phyloP scores from a whole-genome alignment of 2,797 vertebrate genomes.

The Megaceryle alcyon region DNA sequence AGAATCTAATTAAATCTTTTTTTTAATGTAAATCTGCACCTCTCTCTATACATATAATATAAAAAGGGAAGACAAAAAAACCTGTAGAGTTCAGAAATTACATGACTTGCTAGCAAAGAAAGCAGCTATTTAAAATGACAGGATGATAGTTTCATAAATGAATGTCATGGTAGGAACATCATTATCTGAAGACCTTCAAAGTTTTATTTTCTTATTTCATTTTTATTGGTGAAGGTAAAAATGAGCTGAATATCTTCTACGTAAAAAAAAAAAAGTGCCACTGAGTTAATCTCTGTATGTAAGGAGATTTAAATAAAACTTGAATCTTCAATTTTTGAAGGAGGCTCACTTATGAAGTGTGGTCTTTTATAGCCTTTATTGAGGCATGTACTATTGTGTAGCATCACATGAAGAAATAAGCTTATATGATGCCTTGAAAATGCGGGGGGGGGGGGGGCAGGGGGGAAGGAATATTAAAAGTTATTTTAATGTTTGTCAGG shows the following conservation, averaged over 20 bases:
- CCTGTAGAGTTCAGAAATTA: slow-evolving; percentile 43
- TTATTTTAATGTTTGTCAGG: not conserved
- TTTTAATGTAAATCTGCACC: not conserved
- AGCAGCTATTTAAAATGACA: slow-evolving; percentile 56
- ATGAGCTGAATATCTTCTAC: not conserved
- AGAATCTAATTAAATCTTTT: not conserved
- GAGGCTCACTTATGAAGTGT: not conserved
- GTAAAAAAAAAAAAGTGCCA: not conserved
- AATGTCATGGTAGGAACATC: slow-evolving; percentile 29
- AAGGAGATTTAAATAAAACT: not conserved
- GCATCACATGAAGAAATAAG: not conserved
- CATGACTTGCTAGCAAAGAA: slow-evolving; percentile 55
- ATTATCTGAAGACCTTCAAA: slow-evolving; percentile 63
- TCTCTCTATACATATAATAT: not conserved
- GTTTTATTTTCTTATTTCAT: slow-evolving; percentile 76
- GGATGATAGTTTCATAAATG: slow-evolving; percentile 29
- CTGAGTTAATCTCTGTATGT: not conserved
- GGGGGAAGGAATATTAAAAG: not conserved
- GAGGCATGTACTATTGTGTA: rapidly evolving
- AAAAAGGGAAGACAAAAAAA: slow-evolving; percentile 22
- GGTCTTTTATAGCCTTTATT: not conserved
- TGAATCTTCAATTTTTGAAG: not conserved
- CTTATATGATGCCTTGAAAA: not conserved
- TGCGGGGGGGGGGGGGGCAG: rapidly evolving
- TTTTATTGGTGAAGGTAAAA: slow-evolving; percentile 68